phyloP scores from a whole-genome alignment of 2,797 vertebrate species.

The Decapterus maruadsi region DNA sequence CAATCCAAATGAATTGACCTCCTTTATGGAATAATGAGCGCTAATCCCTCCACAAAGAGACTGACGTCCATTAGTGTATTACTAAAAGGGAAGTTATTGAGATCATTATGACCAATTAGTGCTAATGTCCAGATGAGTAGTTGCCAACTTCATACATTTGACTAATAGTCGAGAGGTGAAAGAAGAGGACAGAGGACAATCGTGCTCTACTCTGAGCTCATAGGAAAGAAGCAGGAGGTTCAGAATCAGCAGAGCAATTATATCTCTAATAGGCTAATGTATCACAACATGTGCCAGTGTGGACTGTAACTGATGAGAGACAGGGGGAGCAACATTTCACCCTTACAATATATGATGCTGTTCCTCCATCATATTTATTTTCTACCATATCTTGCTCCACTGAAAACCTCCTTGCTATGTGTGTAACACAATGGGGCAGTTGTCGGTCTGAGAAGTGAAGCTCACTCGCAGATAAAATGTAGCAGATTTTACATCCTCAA shows the following conservation, averaged over 20 bases:
- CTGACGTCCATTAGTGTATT: conserved; percentile 40
- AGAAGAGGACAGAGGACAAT: conserved; percentile 5
- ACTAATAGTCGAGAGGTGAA: conserved; percentile 21
- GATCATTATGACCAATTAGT: conserved; percentile 60
- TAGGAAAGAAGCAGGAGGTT: neutral
- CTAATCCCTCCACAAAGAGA: conserved; percentile 34
- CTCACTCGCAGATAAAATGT: too few species aligned
- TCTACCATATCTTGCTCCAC: neutral
- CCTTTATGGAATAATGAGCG: conserved; percentile 39
- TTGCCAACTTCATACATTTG: conserved; percentile 18
- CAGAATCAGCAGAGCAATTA: neutral
- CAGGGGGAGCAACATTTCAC: neutral
- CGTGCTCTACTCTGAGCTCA: neutral
- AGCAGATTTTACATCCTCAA: too few species aligned
- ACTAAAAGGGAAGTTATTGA: conserved; percentile 48
- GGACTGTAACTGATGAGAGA: neutral
- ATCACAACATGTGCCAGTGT: neutral
- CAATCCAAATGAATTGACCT: conserved; percentile 32
- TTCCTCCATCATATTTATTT: neutral
- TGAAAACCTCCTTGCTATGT: neutral
- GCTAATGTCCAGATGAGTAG: conserved; percentile 39
- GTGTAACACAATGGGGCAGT: too few species aligned
- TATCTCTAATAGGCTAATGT: neutral
- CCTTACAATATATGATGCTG: too few species aligned
- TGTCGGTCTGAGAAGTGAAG: too few species aligned